These are phyloP conservation scores for Machimus atricapillus DNA, from an alignment of 2,888 invertebrate genomes.

Conservation along the genomic window DNA sequence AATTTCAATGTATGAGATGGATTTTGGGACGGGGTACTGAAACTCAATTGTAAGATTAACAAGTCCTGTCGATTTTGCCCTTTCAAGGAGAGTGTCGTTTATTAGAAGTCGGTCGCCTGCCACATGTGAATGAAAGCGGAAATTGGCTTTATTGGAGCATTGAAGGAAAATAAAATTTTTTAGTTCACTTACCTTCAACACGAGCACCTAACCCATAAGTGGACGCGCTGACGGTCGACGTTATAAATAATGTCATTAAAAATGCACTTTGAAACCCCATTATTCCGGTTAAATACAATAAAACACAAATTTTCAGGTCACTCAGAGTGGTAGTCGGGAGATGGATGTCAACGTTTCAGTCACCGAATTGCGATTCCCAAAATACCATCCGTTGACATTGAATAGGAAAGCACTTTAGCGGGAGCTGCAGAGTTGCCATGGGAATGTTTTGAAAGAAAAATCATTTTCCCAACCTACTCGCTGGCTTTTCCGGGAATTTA, in stretches of 20 bases:
- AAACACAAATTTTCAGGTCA: background rate
- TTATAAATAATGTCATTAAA: background rate
- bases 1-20: conserved; percentile 56
- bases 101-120: conserved; percentile 55
- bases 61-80: conserved; percentile 48
- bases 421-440: conserved; percentile 21
- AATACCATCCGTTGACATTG: conserved; percentile 30
- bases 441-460: background rate
- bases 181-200: background rate
- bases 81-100: conserved; percentile 55
- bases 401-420: background rate
- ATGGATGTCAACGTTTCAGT: conserved; percentile 4
- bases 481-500: background rate
- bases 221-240: background rate
- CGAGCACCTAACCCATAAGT: conserved; percentile 7
- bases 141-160: background rate
- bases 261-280: conserved; percentile 16
- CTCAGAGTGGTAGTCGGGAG: background rate
- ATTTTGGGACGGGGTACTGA: conserved; percentile 52
- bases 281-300: background rate
- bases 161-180: background rate
- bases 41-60: conserved; percentile 54
- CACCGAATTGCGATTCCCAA: conserved; percentile 19
- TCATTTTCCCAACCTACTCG: background rate
- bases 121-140: background rate